phyloP scores from a whole-genome alignment of 2,797 vertebrate genomes.

The Lycodopsis pacificus region DNA sequence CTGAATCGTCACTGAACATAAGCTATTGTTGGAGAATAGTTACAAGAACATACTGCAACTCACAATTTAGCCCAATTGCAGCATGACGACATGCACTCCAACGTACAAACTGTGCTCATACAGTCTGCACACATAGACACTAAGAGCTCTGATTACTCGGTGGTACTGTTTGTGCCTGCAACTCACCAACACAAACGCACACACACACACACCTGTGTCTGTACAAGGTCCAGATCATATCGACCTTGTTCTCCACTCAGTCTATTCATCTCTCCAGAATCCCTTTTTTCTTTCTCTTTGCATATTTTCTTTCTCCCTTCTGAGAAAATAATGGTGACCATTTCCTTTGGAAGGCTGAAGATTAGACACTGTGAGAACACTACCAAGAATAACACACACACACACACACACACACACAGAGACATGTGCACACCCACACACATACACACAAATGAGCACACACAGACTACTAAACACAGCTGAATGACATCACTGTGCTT shows the following conservation, averaged over 20 bases:
- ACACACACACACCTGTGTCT: constrained; percentile 33
- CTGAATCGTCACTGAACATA: constrained; percentile 6
- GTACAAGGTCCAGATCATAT: constrained; percentile 64
- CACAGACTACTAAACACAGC: constrained; percentile 48
- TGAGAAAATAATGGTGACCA: constrained; percentile 66
- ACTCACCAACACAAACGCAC: constrained; percentile 10
- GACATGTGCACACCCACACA: constrained; percentile 51
- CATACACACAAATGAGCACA: constrained; percentile 17
- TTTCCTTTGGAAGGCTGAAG: constrained; percentile 63
- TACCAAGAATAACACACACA: constrained; percentile 66
- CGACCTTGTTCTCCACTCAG: constrained; percentile 59
- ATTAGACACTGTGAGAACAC: constrained; percentile 58
- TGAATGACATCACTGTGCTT: constrained; percentile 80
- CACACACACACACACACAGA: constrained; percentile 13
- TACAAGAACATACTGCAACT: constrained; percentile 15
- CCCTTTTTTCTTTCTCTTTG: constrained; percentile 49
- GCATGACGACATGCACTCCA: constrained; percentile 1
- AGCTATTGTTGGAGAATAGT: background rate
- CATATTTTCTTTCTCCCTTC: constrained; percentile 50
- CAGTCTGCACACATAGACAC: background rate
- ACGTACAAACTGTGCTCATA: constrained; percentile 10
- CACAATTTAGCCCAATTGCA: constrained; percentile 18
- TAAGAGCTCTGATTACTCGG: constrained; percentile 15
- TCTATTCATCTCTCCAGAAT: constrained; percentile 58
- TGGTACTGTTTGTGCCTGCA: constrained; percentile 21